Conservation (phyloP, 2,113 vertebrate genomes). For the Cephalopholis sonnerati region DNA sequence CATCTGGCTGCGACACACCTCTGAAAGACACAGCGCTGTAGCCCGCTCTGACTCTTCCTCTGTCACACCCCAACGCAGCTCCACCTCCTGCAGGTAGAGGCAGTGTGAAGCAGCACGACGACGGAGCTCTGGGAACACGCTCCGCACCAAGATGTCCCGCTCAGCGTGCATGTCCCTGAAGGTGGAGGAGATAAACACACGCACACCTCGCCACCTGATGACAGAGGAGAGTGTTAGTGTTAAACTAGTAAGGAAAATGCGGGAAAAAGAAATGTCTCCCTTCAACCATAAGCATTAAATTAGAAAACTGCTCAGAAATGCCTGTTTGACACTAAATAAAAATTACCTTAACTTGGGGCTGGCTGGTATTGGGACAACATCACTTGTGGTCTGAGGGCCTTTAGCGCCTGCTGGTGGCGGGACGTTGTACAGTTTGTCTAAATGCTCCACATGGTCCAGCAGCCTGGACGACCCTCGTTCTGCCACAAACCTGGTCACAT, state of each 20-base stretch:
- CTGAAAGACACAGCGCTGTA: slow-evolving; percentile 88
- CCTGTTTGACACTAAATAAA: not conserved
- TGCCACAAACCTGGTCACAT: slow-evolving; percentile 86
- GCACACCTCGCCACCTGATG: slow-evolving; percentile 87
- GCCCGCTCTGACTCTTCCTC: slow-evolving; percentile 88
- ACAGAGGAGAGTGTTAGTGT: not conserved
- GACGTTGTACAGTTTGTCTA: slow-evolving; percentile 88
- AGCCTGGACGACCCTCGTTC: slow-evolving; percentile 88
- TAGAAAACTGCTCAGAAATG: not conserved
- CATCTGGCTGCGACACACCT: slow-evolving; percentile 90
- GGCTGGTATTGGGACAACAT: slow-evolving; percentile 45
- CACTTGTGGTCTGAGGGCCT: slow-evolving; percentile 18
- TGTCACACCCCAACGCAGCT: slow-evolving; percentile 92
- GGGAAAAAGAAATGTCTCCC: not conserved
- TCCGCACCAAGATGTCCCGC: slow-evolving; percentile 87
- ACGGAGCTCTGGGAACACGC: slow-evolving; percentile 89
- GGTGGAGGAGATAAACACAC: slow-evolving; percentile 92
- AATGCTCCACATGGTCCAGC: slow-evolving; percentile 89
- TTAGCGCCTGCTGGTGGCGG: slow-evolving; percentile 74
- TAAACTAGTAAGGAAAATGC: not conserved
- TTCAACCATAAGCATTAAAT: not conserved
- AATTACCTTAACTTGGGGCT: slow-evolving; percentile 72
- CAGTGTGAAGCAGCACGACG: slow-evolving; percentile 80
- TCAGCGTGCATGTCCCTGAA: slow-evolving; percentile 94
- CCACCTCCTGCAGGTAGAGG: slow-evolving; percentile 89